Conservation (phyloP, 2,113 vertebrate species). For the Helogale parvula region DNA sequence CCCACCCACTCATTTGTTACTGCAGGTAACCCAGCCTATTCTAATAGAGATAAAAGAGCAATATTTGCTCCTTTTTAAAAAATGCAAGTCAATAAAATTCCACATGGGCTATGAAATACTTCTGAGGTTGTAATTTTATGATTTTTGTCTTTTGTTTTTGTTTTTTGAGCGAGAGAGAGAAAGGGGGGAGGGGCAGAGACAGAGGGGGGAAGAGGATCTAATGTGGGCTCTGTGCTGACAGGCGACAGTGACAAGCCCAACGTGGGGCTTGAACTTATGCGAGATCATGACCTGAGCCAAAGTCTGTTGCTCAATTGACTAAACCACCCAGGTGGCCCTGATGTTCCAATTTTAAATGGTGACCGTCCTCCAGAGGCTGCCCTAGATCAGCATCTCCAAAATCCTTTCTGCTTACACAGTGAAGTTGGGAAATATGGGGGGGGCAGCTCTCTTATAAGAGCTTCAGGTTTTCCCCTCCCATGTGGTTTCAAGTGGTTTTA, state of each 20-base stretch:
- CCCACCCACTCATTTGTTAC: neutral
- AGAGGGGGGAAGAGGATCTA: too few relatives aligned
- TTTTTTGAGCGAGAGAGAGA: too few relatives aligned
- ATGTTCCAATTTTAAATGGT: neutral
- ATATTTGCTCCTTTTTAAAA: neutral
- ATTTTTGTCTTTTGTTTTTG: too few relatives aligned
- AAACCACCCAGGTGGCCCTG: too few relatives aligned
- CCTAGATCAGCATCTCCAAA: neutral
- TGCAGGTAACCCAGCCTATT: neutral
- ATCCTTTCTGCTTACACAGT: neutral
- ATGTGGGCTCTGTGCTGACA: too few relatives aligned
- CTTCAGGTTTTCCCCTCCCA: neutral
- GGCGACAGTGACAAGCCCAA: too few relatives aligned
- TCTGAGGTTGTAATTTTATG: neutral
- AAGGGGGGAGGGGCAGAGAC: too few relatives aligned
- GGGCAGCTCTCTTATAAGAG: neutral
- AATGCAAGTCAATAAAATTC: neutral
- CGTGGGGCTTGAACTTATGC: too few relatives aligned
- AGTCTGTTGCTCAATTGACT: too few relatives aligned
- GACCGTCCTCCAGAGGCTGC: neutral
- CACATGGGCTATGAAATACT: neutral
- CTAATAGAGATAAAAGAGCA: neutral
- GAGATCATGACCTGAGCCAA: too few relatives aligned
- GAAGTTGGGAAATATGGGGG: neutral
- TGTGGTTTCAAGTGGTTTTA: neutral